phyloP scores from a whole-genome alignment of 2,888 invertebrate genomes.

The Hymenopus coronatus region DNA sequence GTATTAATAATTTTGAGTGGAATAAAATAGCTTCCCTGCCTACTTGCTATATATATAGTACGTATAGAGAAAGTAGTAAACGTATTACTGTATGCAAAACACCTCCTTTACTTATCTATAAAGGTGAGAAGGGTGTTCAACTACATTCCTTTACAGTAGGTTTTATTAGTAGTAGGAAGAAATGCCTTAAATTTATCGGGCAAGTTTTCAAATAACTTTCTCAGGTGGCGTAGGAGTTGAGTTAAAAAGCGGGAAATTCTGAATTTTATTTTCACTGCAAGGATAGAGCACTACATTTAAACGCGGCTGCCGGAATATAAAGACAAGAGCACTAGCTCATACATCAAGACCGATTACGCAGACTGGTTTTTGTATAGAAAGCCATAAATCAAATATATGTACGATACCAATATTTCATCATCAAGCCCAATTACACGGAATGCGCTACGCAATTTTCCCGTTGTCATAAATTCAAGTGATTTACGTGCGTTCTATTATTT shows the following conservation, averaged over 20 bases:
- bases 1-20: too few species aligned
- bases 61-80: too few species aligned
- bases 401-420: background rate
- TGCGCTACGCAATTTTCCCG: background rate
- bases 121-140: too few species aligned
- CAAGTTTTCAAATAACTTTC: too few species aligned
- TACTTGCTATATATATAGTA: too few species aligned
- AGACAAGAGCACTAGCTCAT: background rate
- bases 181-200: too few species aligned
- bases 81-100: too few species aligned
- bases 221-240: too few species aligned
- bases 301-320: background rate
- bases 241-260: background rate
- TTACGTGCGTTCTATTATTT: background rate
- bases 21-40: too few species aligned
- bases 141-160: too few species aligned
- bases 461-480: background rate
- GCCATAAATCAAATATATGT: background rate
- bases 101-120: too few species aligned
- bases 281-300: background rate
- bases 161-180: too few species aligned
- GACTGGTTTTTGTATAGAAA: background rate
- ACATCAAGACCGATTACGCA: background rate
- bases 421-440: background rate
- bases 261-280: background rate